Conservation (phyloP, 1,140 invertebrate genomes). For the Megalonaias nervosa region DNA sequence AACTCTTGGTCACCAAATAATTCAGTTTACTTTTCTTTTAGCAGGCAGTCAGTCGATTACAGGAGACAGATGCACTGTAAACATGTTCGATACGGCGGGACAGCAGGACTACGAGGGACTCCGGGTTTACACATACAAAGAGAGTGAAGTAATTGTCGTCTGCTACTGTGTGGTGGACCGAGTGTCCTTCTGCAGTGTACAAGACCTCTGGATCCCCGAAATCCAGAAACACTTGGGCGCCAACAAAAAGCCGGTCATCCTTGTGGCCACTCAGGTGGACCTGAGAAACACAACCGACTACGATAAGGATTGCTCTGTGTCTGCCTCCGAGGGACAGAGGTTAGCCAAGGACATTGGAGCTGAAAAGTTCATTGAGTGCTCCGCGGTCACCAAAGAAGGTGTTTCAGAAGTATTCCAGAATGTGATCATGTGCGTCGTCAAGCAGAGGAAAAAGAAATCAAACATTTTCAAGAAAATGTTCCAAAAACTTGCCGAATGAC, state of each 20-base stretch:
- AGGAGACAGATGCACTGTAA: slow-evolving; percentile 19
- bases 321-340: slow-evolving; percentile 81
- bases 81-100: slow-evolving; percentile 24
- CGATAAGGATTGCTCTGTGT: slow-evolving; percentile 79
- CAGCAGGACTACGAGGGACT: not conserved
- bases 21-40: slow-evolving; percentile 6
- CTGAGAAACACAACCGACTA: slow-evolving; percentile 72
- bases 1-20: not conserved
- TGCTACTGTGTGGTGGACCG: slow-evolving; percentile 99
- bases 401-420: too few species aligned
- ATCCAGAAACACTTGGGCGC: slow-evolving; percentile 69
- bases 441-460: too few species aligned
- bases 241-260: slow-evolving; percentile 83
- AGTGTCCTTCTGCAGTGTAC: slow-evolving; percentile 97
- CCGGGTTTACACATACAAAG: slow-evolving; percentile 16
- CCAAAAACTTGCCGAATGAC: too few species aligned
- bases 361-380: slow-evolving; percentile 92
- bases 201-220: slow-evolving; percentile 83
- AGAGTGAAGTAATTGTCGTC: slow-evolving; percentile 93
- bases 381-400: slow-evolving; percentile 56
- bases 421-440: too few species aligned
- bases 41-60: slow-evolving; percentile 9
- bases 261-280: slow-evolving; percentile 76
- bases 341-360: slow-evolving; percentile 80
- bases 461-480: too few species aligned